Evolutionary conservation across 2,888 invertebrate genomes (phyloP).

Genomic region (Norana najaformis): DNA sequence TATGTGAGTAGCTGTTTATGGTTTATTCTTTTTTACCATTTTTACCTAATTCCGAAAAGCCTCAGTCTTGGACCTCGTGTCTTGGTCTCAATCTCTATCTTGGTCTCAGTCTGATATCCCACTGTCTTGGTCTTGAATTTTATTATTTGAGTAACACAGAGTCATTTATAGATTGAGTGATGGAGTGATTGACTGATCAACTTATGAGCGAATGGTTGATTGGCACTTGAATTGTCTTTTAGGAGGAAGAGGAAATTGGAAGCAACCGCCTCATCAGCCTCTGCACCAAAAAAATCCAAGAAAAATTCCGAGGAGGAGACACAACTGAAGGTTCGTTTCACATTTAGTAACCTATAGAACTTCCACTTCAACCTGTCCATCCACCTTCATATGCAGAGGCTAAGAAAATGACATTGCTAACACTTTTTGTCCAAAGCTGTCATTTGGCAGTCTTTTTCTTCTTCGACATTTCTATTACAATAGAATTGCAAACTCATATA

Average conservation of each 20-base stretch:
- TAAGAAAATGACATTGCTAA: not conserved
- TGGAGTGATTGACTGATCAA: not conserved
- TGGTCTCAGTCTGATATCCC: too few relatives aligned
- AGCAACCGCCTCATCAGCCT: slow-evolving; percentile 43
- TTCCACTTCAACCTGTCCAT: not conserved
- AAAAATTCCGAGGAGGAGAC: slow-evolving; percentile 56
- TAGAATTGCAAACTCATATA: not conserved
- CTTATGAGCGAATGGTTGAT: not conserved
- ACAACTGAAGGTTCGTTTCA: slow-evolving; percentile 49
- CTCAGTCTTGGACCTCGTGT: too few relatives aligned
- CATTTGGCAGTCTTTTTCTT: not conserved
- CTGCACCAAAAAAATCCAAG: slow-evolving; percentile 50
- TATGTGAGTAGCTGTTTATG: too few relatives aligned
- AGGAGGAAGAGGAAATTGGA: slow-evolving; percentile 48
- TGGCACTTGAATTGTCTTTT: slow-evolving; percentile 2
- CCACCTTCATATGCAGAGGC: not conserved
- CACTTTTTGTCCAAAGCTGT: not conserved
- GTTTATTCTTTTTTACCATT: too few relatives aligned
- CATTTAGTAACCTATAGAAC: not conserved
- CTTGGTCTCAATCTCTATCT: too few relatives aligned
- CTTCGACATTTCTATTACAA: not conserved
- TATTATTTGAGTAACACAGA: too few relatives aligned
- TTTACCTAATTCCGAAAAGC: too few relatives aligned
- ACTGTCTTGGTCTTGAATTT: too few relatives aligned
- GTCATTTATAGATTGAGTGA: too few relatives aligned